These are phyloP conservation scores for Aurelia aurita DNA, from an alignment of 30 jellyfish, hydroid and myxozoan species.

Conservation along the genomic window DNA sequence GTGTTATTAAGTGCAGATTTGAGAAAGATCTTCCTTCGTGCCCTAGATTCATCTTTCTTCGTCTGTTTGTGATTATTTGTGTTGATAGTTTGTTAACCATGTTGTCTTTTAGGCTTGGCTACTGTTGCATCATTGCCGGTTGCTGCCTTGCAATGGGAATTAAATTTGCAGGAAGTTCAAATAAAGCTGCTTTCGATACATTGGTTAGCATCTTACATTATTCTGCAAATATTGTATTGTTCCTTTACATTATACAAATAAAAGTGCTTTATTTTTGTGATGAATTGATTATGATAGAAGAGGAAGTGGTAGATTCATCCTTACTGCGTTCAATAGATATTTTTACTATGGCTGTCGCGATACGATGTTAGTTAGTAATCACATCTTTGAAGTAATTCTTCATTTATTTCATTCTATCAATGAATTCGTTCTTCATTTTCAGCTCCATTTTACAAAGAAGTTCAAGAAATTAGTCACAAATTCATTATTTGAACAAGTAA, in stretches of 20 bases:
- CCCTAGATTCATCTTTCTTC: background rate
- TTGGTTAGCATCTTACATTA: conserved; percentile 37
- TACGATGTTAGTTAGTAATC: too few relatives aligned
- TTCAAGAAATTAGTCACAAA: conserved; percentile 47
- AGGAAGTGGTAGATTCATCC: too few relatives aligned
- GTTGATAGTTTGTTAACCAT: too few relatives aligned
- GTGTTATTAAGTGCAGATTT: background rate
- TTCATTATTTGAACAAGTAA: conserved; percentile 55
- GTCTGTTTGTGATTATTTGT: too few relatives aligned
- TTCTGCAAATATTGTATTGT: too few relatives aligned
- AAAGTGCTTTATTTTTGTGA: background rate
- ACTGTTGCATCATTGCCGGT: conserved; percentile 80
- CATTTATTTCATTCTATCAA: too few relatives aligned
- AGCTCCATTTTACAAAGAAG: conserved; percentile 56
- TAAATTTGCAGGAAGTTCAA: conserved; percentile 89
- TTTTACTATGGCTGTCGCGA: too few relatives aligned
- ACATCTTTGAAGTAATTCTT: too few relatives aligned
- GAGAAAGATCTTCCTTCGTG: background rate
- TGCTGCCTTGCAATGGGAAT: conserved; percentile 86
- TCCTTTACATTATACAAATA: background rate
- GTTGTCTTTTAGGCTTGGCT: conserved; percentile 33
- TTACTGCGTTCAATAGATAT: too few relatives aligned
- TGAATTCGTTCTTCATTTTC: background rate
- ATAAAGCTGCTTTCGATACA: conserved; percentile 80
- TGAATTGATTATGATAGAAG: background rate